Evolutionary conservation across 2,113 vertebrate genomes (phyloP), one percentile per base, ranked within the genome.

Genomic region (Notiomystis cincta): DNA sequence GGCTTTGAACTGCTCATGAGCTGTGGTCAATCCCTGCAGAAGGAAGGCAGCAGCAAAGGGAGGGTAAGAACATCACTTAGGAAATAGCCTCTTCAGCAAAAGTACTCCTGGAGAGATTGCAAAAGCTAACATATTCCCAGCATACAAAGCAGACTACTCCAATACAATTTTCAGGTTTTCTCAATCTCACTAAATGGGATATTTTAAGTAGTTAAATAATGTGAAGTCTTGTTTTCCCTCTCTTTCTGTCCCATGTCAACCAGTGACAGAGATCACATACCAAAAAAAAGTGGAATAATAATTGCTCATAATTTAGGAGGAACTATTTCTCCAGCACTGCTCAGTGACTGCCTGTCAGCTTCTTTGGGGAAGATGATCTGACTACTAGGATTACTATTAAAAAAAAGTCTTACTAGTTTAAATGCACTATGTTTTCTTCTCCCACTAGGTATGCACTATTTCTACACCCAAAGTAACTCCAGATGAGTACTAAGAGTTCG

Each of bases 1-100:
- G 88, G 99, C 99, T 95, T 99, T 99, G 97, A 99, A 99, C 97
- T 99, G 99, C 92, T 99, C 99, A 0, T 99, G 99, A 66, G 99
- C 99, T 50, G 99, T 98, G 97, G 98, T 99, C 93, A 99, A 95
- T 91, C 99, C 99, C 99, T 99, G 96, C 82, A 87, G 61, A 80
- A 93, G 11, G 38, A 54, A 95, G 47, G 75, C 18, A 73, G 92
- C 56, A 88, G 48, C 54, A 90, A 37, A 85, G 33, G 35, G 25
- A 66, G 14, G 18, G 10, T 73, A 53, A 87, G 61, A 91, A 67
- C 60, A 56, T 57, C 61, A 87, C 71, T 60, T 77, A 77, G 15
- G 9, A 19, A 77, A 44, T 6, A 73, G n/a, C 31, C 16, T 76
- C 61, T 65, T 73, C 28, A 71, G 64, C 40, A 61, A 78, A 70